Evolutionary conservation across 1,140 invertebrate species (phyloP), one percentile per base, ranked within the genome.

Genomic region (Bombus consobrinus): DNA sequence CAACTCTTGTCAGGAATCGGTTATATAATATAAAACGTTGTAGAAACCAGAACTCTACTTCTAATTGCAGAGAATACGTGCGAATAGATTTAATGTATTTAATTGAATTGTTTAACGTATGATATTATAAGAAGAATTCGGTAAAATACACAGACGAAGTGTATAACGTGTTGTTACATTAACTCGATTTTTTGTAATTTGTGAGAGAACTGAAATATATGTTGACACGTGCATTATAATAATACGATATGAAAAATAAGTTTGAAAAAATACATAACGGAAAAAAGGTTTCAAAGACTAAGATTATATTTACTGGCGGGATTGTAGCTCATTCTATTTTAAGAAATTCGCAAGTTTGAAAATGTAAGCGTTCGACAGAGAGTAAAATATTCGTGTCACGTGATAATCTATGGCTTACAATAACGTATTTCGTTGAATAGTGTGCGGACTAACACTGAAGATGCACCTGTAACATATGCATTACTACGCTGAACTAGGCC

Each of bases 391-490:
- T 72, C 15, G 5, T 22, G 8, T 72, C 81, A 83, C 85, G 81
- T 77, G 81, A 83, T 34, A 34, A 72, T 39, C 25, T 5, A 41
- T 2, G 28, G 73, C 13, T 82, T 22, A 66, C 39, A 53, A 72
- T 64, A 53, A 53, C 47, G 18, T 62, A 82, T n/a, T 64, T 77
- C n/a, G 32, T 28, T 69, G 18, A 8, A 47, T 9, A 53, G 43
- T 59, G 66, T 62, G 39, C 39, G 25, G 1, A 73, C 32, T 43
- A 59, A 8, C 43, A 68, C 83, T 64, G 47, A 71, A 81, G 59
- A 81, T 80, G 47, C 43, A 85, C 68, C 64, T 79, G 37, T 32
- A 39, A 12, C 76, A 73, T 86, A 66, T 69, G 75, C 83, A 62
- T 83, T 77, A 34, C 53, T 39, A 71, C 64, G 43, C 43, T 62